phyloP scores from a whole-genome alignment of 2,797 vertebrate genomes.

The Gouania willdenowi region DNA sequence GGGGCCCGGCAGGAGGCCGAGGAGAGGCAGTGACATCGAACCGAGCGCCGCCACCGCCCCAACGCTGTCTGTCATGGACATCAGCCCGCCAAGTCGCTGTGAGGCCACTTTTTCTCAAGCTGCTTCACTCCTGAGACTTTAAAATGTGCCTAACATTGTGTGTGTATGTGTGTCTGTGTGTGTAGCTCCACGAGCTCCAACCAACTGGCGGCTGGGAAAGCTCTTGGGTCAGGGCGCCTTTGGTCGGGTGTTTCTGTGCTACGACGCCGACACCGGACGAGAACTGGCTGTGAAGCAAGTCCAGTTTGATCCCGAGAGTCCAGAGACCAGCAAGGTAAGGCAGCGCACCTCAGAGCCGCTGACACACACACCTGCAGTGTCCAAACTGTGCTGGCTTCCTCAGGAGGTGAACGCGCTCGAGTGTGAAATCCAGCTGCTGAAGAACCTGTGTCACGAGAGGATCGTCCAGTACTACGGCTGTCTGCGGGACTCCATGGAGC shows the following conservation, averaged over 20 bases:
- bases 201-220: constrained; percentile 96
- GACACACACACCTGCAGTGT: no score
- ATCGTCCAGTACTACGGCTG: constrained; percentile 99
- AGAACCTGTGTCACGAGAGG: constrained; percentile 92
- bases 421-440: constrained; percentile 97
- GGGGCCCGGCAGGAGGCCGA: constrained; percentile 77
- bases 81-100: constrained; percentile 98
- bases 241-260: constrained; percentile 93
- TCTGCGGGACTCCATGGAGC: constrained; percentile 87
- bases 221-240: constrained; percentile 96
- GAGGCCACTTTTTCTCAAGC: constrained; percentile 70
- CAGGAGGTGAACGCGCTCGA: constrained; percentile 97
- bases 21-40: constrained; percentile 93
- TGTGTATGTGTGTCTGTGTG: neutral
- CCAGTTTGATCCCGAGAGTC: constrained; percentile 96
- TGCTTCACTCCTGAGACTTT: no score
- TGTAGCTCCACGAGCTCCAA: constrained; percentile 92
- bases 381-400: constrained; percentile 1
- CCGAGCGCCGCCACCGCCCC: constrained; percentile 71
- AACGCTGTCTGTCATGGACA: constrained; percentile 93
- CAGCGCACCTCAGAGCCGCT: no score
- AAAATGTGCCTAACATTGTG: no score
- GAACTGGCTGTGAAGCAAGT: constrained; percentile 98
- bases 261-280: constrained; percentile 93
- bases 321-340: constrained; percentile 91